A percentile compares a stretch with the other conserved stretches of the same genome.
Conservation (phyloP, 2,888 invertebrate genomes). For the Perizoma affinitatum region DNA sequence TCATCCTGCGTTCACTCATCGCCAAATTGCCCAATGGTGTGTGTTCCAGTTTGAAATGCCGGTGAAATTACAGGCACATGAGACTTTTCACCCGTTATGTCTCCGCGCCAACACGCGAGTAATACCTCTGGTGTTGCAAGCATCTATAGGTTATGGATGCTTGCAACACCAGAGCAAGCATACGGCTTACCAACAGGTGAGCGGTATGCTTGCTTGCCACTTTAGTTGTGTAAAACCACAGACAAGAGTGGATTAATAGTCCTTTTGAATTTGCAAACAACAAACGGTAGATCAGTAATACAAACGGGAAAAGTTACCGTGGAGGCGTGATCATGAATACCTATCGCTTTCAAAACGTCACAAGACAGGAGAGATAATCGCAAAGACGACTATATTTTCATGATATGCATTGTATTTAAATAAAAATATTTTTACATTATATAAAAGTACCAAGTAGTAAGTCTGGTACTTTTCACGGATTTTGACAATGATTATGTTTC, state of each 20-base stretch:
- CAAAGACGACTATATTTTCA: neutral
- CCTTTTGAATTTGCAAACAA: conserved; percentile 64
- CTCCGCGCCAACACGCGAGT: too few species aligned
- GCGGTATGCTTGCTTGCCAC: too few species aligned
- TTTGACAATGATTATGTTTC: neutral
- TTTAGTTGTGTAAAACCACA: conserved; percentile 19
- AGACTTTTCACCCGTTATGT: too few species aligned
- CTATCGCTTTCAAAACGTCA: conserved; percentile 68
- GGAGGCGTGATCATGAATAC: conserved; percentile 49
- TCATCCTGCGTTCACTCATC: conserved; percentile 33
- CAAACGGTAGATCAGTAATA: conserved; percentile 50
- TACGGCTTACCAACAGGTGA: too few species aligned
- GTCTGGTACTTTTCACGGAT: neutral
- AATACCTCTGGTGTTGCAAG: too few species aligned
- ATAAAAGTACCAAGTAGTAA: too few species aligned
- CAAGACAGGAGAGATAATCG: conserved; percentile 46
- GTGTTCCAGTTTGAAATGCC: too few species aligned
- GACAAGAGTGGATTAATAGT: conserved; percentile 57
- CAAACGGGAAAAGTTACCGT: conserved; percentile 60
- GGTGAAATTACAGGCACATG: too few species aligned
- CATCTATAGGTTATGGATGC: too few species aligned
- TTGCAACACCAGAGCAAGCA: too few species aligned
- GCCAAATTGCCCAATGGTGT: conserved; percentile 40
- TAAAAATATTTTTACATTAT: too few species aligned
- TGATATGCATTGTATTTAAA: too few species aligned